Evolutionary conservation across 2,113 vertebrate genomes (phyloP).

Genomic region (Cololabis saira): DNA sequence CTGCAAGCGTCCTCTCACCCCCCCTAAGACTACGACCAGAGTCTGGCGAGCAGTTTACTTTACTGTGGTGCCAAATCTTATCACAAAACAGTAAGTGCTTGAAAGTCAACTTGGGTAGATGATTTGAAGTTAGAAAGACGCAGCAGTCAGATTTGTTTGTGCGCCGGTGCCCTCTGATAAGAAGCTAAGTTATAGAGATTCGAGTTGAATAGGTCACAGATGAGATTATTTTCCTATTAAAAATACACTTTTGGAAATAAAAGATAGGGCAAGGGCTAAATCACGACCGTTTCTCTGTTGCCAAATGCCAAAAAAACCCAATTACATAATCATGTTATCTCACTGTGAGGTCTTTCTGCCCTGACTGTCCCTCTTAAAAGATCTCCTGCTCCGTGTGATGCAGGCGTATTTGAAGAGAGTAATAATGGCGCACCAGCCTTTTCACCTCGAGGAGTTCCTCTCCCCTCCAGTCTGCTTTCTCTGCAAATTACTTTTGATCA

Average conservation of each 20-base stretch:
- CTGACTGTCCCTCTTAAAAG: slow-evolving; percentile 35
- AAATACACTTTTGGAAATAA: slow-evolving; percentile 26
- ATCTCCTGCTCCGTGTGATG: slow-evolving; percentile 23
- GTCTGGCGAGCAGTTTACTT: neutral
- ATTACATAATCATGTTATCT: slow-evolving; percentile 63
- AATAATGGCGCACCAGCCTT: slow-evolving; percentile 62
- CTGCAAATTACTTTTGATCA: slow-evolving; percentile 47
- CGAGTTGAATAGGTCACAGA: slow-evolving; percentile 45
- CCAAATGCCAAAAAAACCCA: slow-evolving; percentile 46
- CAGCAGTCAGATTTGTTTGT: neutral
- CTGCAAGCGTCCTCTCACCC: neutral
- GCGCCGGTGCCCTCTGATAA: slow-evolving; percentile 2
- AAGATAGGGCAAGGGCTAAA: slow-evolving; percentile 16
- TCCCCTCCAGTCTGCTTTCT: slow-evolving; percentile 47
- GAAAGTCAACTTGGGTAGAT: slow-evolving; percentile 7
- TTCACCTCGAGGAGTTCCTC: slow-evolving; percentile 57
- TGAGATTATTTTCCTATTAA: slow-evolving; percentile 53
- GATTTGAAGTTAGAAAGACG: slow-evolving; percentile 25
- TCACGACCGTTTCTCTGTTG: slow-evolving; percentile 39
- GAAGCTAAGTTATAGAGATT: slow-evolving; percentile 29
- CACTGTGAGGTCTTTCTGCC: slow-evolving; percentile 21
- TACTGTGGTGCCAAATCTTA: slow-evolving; percentile 9
- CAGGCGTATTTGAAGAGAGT: slow-evolving; percentile 48
- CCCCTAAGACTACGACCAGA: neutral
- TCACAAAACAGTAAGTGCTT: neutral